Percentiles rank a stretch among this genome's conserved stretches.
Evolutionary conservation across 2,888 invertebrate species (phyloP).

Genomic region (Oligia latruncula): DNA sequence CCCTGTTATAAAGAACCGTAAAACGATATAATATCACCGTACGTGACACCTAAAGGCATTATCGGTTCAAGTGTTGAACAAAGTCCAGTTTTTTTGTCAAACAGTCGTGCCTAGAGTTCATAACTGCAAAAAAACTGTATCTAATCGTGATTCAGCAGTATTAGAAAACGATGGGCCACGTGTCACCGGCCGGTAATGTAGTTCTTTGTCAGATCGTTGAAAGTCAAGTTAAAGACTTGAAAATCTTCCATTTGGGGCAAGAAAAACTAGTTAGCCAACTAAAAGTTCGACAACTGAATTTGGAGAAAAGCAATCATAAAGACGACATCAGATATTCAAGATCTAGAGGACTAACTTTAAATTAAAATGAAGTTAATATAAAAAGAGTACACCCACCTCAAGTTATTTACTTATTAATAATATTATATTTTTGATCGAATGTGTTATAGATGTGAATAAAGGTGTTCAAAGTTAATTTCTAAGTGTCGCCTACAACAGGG

Average conservation of each 20-base stretch:
- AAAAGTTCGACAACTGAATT: background rate
- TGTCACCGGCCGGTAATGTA: constrained; percentile 44
- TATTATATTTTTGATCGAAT: background rate
- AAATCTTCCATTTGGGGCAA: background rate
- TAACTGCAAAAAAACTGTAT: constrained; percentile 45
- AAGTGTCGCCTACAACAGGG: no score
- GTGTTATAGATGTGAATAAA: no score
- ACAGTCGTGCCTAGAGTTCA: constrained; percentile 17
- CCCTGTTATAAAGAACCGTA: constrained; percentile 27
- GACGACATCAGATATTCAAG: background rate
- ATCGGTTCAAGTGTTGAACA: constrained; percentile 16
- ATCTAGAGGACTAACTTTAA: background rate
- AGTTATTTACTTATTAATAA: background rate
- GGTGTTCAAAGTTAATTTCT: no score
- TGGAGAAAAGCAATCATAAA: background rate
- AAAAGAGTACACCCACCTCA: background rate
- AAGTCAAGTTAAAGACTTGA: constrained; percentile 32
- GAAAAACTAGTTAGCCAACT: background rate
- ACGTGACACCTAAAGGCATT: constrained; percentile 4
- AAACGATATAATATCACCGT: constrained; percentile 17
- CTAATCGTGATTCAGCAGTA: constrained; percentile 51
- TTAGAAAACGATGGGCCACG: constrained; percentile 25
- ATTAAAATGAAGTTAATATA: background rate
- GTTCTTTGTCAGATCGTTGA: constrained; percentile 30
- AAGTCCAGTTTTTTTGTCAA: constrained; percentile 36